Conservation (phyloP, 2,888 invertebrate genomes). For the Machimus rusticus region DNA sequence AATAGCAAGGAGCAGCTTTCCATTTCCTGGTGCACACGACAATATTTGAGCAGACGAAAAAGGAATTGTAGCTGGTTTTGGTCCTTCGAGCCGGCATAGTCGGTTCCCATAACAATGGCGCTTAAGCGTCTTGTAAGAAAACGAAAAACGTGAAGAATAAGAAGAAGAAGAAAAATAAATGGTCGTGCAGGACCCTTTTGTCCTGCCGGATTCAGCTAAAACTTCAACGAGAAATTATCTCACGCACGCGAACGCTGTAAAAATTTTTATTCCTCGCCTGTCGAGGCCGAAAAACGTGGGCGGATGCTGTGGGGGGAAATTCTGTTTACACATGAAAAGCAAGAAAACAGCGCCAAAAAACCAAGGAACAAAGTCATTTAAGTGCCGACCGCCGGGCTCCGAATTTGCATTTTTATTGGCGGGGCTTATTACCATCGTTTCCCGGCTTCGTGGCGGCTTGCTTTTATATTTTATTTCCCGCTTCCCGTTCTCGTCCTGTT, state of each 20-base stretch:
- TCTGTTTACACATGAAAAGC: slow-evolving; percentile 11
- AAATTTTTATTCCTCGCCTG: neutral
- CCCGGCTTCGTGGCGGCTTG: neutral
- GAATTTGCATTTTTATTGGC: slow-evolving; percentile 23
- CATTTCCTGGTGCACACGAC: neutral
- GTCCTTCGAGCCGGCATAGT: neutral
- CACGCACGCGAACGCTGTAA: slow-evolving; percentile 9
- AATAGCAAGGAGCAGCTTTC: neutral
- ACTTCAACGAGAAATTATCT: slow-evolving; percentile 1
- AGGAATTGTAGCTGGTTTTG: neutral
- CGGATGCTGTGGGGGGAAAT: neutral
- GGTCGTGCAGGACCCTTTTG: neutral
- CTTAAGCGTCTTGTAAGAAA: neutral
- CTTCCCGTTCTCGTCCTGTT: neutral
- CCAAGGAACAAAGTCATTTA: slow-evolving; percentile 3
- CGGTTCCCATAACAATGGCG: neutral
- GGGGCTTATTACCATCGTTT: slow-evolving; percentile 22
- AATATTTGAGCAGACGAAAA: neutral
- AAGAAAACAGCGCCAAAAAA: neutral
- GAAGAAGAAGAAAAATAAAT: neutral
- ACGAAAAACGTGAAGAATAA: neutral
- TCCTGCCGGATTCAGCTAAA: neutral
- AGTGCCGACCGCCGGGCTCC: neutral
- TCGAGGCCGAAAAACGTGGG: neutral
- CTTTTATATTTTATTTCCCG: neutral